phyloP scores from a whole-genome alignment of 2,797 vertebrate genomes.

The Menidia menidia region DNA sequence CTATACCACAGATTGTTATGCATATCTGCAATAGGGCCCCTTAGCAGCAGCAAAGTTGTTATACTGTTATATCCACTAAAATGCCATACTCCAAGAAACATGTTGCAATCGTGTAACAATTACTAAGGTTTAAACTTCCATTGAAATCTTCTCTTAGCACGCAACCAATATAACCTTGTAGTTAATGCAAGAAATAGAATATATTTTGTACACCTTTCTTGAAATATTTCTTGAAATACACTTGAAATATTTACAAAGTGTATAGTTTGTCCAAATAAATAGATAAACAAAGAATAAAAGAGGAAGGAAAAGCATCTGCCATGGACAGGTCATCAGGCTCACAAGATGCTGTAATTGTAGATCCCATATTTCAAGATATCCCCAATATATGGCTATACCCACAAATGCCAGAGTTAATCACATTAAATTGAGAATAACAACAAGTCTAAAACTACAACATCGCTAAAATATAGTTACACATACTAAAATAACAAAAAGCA shows the following conservation, averaged over 20 bases:
- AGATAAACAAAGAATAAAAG: background rate
- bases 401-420: slow-evolving; percentile 58
- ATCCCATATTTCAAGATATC: slow-evolving; percentile 7
- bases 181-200: no score
- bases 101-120: background rate
- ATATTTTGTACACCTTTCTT: no score
- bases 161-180: no score
- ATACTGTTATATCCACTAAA: background rate
- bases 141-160: background rate
- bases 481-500: slow-evolving; percentile 33
- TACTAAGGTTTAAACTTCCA: background rate
- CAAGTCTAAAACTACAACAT: slow-evolving; percentile 36
- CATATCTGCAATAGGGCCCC: background rate
- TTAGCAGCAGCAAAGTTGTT: background rate
- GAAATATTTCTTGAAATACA: no score
- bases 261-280: background rate
- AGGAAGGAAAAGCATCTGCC: background rate
- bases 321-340: no score
- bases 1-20: background rate
- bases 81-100: background rate
- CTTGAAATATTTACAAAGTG: background rate
- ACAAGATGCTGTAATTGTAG: background rate
- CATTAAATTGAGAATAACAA: slow-evolving; percentile 68
- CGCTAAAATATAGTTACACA: slow-evolving; percentile 58
- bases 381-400: slow-evolving; percentile 33